A percentile compares a stretch with the other conserved stretches of the same genome.
These are phyloP conservation scores for Drosophila bunnanda DNA, from an alignment of 2,888 invertebrate species.

Conservation along the genomic window DNA sequence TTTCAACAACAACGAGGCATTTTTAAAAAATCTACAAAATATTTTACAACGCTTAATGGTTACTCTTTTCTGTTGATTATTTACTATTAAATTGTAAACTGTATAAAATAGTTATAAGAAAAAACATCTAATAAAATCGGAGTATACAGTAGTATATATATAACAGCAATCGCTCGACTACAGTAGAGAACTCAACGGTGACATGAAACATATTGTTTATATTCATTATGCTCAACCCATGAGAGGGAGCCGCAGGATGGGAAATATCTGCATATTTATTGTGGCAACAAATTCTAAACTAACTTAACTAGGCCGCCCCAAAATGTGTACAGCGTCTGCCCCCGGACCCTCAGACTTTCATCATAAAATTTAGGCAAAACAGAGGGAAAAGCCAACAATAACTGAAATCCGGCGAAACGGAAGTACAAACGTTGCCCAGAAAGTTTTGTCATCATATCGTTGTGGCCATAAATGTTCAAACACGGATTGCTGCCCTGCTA, in stretches of 20 bases:
- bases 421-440: conserved; percentile 52
- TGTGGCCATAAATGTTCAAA: conserved; percentile 65
- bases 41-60: not conserved
- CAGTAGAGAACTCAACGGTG: conserved; percentile 1
- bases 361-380: conserved; percentile 58
- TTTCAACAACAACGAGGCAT: not conserved
- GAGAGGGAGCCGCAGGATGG: conserved; percentile 7
- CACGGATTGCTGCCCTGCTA: conserved; percentile 29
- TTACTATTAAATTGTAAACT: not conserved
- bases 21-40: not conserved
- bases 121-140: too few relatives aligned
- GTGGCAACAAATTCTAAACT: conserved; percentile 73
- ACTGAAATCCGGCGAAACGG: conserved; percentile 58
- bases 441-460: conserved; percentile 71
- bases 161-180: not conserved
- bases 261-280: conserved; percentile 69
- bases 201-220: conserved; percentile 59
- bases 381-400: conserved; percentile 38
- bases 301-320: conserved; percentile 60
- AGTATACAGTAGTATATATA: not conserved
- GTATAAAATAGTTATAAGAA: not conserved
- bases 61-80: not conserved
- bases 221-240: conserved; percentile 29
- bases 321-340: not conserved
- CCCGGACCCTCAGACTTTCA: conserved; percentile 10